Evolutionary conservation across 2,797 vertebrate species (phyloP).

Genomic region (Diplodus puntazzo): DNA sequence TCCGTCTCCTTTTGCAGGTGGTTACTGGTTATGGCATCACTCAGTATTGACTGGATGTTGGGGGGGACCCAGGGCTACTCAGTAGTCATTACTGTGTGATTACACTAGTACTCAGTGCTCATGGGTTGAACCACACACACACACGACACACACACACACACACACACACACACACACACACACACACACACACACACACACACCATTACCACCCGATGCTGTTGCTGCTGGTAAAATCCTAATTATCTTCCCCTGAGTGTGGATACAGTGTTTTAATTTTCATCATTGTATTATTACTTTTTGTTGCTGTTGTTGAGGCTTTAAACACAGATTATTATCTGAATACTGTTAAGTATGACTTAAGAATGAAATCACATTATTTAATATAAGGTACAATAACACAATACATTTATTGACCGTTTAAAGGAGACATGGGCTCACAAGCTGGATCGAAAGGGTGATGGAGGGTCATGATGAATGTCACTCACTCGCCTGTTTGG

Average conservation of each 20-base stretch:
- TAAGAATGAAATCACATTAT: background rate
- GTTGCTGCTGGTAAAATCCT: no score
- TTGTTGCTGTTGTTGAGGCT: background rate
- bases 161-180: no score
- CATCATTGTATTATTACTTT: background rate
- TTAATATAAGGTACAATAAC: background rate
- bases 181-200: no score
- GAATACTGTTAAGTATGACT: background rate
- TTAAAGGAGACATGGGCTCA: background rate
- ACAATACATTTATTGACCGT: background rate
- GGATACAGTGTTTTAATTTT: background rate
- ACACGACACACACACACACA: no score
- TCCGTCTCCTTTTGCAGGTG: background rate
- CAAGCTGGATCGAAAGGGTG: background rate
- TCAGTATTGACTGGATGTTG: background rate
- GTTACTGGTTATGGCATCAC: background rate
- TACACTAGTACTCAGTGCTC: no score
- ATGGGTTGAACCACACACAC: no score
- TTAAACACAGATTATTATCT: no score
- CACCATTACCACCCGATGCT: no score
- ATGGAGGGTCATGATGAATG: constrained; percentile 1
- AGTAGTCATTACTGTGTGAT: no score
- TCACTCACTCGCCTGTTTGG: background rate
- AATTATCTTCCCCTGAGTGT: no score
- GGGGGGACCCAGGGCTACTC: no score